Base-by-base conservation (phyloP, 2,113 vertebrate genomes). In the Motacilla tschutschensis region DNA sequence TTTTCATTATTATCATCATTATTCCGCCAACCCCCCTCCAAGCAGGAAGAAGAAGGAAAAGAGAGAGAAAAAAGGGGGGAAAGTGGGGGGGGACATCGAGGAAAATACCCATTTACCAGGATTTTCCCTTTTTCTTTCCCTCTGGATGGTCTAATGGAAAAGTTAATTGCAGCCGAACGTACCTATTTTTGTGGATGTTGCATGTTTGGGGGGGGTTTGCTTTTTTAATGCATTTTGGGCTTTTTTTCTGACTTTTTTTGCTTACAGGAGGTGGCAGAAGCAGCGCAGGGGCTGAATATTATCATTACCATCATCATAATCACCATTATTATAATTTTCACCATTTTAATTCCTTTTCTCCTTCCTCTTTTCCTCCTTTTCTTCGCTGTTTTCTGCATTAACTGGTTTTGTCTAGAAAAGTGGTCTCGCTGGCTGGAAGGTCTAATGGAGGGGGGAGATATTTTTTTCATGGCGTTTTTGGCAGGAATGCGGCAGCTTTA, bases 131-230 rank as follows among this genome's bases (percentile, higher is more conserved):
- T 67, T 64, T 59, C 64, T 71, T 72, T 38, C 65, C 79, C 62
- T 93, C 91, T 91, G 93, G 94, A 87, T 90, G 94, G 79, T 92
- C 92, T 95, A 72, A 70, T 84, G 95, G 94, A 90, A 95, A 97
- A 96, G 96, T 96, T 94, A 95, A 95, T 93, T 94, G 93, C 84
- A 55, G 80, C 67, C 4, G 48, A 83, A 79, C 58, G 89, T 94
- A 82, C 87, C 88, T 85, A 66, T 89, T 86, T 91, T 71, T 74
- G 58, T 75, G 78, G 67, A 87, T 74, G 69, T 81, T 92, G 93
- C 93, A 71, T 88, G 93, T 59, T 86, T 57, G 47, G 88, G 46
- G 10, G 12, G 28, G 50, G 12, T 8, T 5, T 15, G 67, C 18
- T 76, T 89, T 58, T 75, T 65, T 46, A 6, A 29, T 69, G 60